Conservation (phyloP, 2,797 vertebrate genomes). For the Urosaurus nigricauda region DNA sequence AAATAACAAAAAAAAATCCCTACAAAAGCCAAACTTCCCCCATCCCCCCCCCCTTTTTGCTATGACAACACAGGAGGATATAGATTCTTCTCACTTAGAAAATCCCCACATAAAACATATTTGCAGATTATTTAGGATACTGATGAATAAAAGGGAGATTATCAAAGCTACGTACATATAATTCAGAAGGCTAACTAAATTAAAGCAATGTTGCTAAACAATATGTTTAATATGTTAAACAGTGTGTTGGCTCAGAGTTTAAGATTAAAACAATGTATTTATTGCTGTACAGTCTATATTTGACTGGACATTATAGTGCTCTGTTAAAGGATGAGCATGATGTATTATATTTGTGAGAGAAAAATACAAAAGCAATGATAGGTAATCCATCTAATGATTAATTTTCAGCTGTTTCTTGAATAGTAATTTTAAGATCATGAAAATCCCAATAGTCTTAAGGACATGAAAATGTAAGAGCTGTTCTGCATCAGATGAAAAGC, state of each 20-base stretch:
- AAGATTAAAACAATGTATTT: conserved; percentile 40
- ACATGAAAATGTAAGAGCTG: not conserved
- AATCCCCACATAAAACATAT: conserved; percentile 69
- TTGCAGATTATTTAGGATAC: conserved; percentile 59
- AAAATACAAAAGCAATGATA: conserved; percentile 47
- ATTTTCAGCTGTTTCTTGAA: not conserved
- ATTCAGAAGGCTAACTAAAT: conserved; percentile 31
- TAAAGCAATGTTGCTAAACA: conserved; percentile 38
- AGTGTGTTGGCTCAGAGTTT: no score
- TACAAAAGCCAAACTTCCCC: conserved; percentile 67
- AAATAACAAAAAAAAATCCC: conserved; percentile 76
- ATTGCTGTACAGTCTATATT: conserved; percentile 32
- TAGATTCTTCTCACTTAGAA: conserved; percentile 70
- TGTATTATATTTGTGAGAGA: conserved; percentile 31
- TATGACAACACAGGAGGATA: conserved; percentile 73
- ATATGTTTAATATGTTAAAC: no score
- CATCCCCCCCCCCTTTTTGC: conserved; percentile 59
- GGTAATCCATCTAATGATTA: conserved; percentile 27
- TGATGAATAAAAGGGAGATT: conserved; percentile 54
- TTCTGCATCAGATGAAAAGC: not conserved
- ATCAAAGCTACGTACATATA: not conserved
- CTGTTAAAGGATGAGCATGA: not conserved
- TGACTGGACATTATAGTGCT: conserved; percentile 18
- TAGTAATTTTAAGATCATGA: no score
- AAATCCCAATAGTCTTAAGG: no score